A percentile compares a stretch with the other conserved stretches of the same genome.
These are phyloP conservation scores for Arctopsyche grandis DNA, from an alignment of 1,140 invertebrate species.

Conservation along the genomic window DNA sequence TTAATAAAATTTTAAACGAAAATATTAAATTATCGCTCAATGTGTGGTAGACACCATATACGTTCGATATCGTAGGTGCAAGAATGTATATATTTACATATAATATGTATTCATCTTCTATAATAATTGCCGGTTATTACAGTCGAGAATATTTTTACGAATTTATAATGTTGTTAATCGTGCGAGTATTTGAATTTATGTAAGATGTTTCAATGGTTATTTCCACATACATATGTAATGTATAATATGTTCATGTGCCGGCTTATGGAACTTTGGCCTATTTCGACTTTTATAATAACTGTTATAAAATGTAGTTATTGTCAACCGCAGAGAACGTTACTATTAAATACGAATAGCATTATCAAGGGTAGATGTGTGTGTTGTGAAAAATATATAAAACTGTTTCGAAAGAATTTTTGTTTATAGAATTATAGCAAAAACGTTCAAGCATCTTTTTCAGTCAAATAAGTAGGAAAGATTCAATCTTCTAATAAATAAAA, in stretches of 20 bases:
- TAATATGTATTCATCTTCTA: neutral
- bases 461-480: too few relatives aligned
- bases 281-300: neutral
- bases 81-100: slow-evolving; percentile 4
- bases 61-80: neutral
- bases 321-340: neutral
- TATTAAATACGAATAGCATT: neutral
- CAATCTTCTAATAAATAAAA: too few relatives aligned
- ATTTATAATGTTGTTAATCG: neutral
- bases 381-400: neutral
- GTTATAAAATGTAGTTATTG: neutral
- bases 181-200: neutral
- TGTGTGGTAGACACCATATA: neutral
- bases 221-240: neutral
- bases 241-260: too few relatives aligned
- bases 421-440: too few relatives aligned
- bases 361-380: too few relatives aligned
- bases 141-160: neutral
- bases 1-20: neutral
- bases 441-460: too few relatives aligned
- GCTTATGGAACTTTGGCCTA: neutral
- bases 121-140: neutral
- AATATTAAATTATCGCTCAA: neutral
- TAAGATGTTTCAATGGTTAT: neutral
- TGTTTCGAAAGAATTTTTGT: slow-evolving; percentile 5